Conservation (phyloP, 2,113 vertebrate genomes). For the Corvus cornix region DNA sequence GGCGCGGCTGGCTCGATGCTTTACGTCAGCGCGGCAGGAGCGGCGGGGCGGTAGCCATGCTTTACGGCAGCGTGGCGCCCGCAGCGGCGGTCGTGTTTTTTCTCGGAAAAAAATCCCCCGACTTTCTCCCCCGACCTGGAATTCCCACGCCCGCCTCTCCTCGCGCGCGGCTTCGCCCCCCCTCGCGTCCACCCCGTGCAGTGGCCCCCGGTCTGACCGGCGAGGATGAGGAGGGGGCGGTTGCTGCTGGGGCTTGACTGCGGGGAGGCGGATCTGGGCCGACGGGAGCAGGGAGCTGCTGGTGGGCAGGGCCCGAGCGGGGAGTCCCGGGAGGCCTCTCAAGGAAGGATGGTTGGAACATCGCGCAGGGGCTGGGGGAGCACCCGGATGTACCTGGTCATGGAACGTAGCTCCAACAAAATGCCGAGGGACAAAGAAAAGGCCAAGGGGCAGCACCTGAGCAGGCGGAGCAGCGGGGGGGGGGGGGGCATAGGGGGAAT, state of each 20-base stretch:
- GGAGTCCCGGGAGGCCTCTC: too few species aligned
- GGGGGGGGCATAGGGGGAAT: too few species aligned
- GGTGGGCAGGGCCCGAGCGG: not conserved
- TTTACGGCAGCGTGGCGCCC: not conserved
- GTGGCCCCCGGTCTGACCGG: too few species aligned
- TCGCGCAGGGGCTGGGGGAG: too few species aligned
- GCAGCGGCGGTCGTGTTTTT: not conserved
- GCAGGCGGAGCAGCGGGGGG: not conserved
- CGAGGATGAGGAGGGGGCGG: not conserved
- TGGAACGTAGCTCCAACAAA: not conserved
- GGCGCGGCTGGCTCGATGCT: fast-evolving
- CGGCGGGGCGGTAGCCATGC: not conserved
- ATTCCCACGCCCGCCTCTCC: not conserved
- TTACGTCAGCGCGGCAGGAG: not conserved
- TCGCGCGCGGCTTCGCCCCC: not conserved
- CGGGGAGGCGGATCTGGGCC: too few species aligned
- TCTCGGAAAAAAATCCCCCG: too few species aligned
- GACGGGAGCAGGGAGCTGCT: not conserved
- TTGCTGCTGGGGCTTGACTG: not conserved
- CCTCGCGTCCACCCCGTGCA: not conserved
- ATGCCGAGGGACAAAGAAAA: not conserved
- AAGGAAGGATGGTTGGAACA: not conserved
- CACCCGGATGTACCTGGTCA: too few species aligned
- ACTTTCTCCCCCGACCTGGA: too few species aligned
- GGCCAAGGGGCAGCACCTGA: not conserved